phyloP scores from a whole-genome alignment of 2,888 invertebrate genomes.

The Orthosia cruda region DNA sequence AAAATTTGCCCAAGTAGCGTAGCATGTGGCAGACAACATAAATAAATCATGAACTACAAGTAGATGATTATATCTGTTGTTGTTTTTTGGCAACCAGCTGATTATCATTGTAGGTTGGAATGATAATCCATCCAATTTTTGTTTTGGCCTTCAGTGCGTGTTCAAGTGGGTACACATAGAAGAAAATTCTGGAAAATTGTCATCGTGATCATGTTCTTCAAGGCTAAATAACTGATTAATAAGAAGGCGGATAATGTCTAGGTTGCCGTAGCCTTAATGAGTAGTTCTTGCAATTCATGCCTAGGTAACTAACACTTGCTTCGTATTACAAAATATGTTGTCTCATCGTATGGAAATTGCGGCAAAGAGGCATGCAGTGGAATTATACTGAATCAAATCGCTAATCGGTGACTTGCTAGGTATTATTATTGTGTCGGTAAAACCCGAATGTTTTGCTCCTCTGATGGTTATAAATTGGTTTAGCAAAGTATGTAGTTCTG shows the following conservation, averaged over 20 bases:
- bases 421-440: slow-evolving; percentile 34
- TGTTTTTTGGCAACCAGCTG: no score
- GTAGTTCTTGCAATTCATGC: slow-evolving; percentile 22
- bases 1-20: no score
- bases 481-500: background rate
- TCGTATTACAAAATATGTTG: slow-evolving; percentile 38
- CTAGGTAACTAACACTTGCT: slow-evolving; percentile 10
- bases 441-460: slow-evolving; percentile 39
- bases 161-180: no score
- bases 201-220: background rate
- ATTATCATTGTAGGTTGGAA: no score
- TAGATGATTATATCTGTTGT: no score
- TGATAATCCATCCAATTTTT: no score
- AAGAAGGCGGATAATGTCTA: slow-evolving; percentile 4
- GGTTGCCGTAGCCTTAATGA: slow-evolving; percentile 22
- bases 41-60: no score
- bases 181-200: background rate
- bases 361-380: slow-evolving; percentile 16
- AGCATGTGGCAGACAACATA: no score
- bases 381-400: slow-evolving; percentile 51
- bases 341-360: slow-evolving; percentile 38
- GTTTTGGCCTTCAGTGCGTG: no score
- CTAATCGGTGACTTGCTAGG: background rate
- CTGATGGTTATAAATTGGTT: slow-evolving; percentile 14
- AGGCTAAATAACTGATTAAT: slow-evolving; percentile 7